These are phyloP conservation scores for Odontocolon sp. DNA, from an alignment of 2,888 invertebrate species.

Conservation along the genomic window DNA sequence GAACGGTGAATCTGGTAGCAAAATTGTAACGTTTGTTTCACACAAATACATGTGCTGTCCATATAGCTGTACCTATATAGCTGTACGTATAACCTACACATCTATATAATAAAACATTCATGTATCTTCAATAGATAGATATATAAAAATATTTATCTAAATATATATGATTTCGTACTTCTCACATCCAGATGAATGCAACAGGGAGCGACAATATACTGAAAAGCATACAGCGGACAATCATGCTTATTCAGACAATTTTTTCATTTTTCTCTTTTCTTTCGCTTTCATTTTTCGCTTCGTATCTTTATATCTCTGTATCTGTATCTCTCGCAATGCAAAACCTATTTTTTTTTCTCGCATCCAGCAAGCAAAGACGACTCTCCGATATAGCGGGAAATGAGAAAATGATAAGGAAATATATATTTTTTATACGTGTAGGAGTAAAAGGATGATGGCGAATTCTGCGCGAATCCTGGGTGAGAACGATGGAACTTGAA, in stretches of 20 bases:
- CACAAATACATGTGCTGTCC: constrained; percentile 54
- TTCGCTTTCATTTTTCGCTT: constrained; percentile 29
- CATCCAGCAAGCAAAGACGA: constrained; percentile 20
- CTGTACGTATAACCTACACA: no score
- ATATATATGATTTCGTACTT: constrained; percentile 39
- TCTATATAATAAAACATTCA: no score
- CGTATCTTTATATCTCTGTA: constrained; percentile 21
- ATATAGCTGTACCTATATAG: no score
- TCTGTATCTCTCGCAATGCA: no score
- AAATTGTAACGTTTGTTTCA: constrained; percentile 64
- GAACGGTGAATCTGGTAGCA: not conserved
- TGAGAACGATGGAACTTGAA: constrained; percentile 27
- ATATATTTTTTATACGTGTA: constrained; percentile 43
- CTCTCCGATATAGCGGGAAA: constrained; percentile 67
- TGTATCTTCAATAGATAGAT: no score
- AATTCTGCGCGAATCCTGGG: constrained; percentile 1
- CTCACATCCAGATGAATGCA: not conserved
- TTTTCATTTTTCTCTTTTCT: constrained; percentile 42
- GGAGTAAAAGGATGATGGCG: constrained; percentile 27
- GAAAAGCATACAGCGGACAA: constrained; percentile 21
- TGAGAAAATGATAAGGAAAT: constrained; percentile 71
- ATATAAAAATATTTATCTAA: no score
- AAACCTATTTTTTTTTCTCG: constrained; percentile 47
- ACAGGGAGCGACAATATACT: constrained; percentile 1
- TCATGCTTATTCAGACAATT: constrained; percentile 37